Base-by-base conservation (phyloP, 2,113 vertebrate genomes). In the Trachemys scripta region DNA sequence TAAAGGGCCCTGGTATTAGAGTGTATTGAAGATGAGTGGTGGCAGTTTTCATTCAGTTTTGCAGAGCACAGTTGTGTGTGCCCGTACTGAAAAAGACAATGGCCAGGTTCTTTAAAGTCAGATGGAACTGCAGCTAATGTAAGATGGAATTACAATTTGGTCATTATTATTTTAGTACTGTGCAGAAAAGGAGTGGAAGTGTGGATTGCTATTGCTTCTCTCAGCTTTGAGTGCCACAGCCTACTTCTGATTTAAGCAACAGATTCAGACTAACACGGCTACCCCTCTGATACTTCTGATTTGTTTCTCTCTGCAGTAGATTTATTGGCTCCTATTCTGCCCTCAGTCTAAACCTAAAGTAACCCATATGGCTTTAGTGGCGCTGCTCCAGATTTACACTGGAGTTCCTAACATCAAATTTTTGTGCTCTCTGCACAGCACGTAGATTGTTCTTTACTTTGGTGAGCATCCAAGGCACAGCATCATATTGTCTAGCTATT, bases 111-210 rank as follows among this genome's bases (percentile, higher is more conserved):
- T 51, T 49, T 8, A 81, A 4, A 0, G 2, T 80, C 83, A 86
- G 80, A 82, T 62, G 56, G 92, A 94, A 82, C 69, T 20, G 1
- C 93, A 62, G 54, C 87, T 4, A 6, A 69, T 16, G 17, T 17
- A n/a, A 31, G 35, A 8, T 20, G 35, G 62, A n/a, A 35, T 95
- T 93, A 93, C 97, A 95, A 90, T 65, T 2, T 5, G 83, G 56
- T 89, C 95, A 90, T 95, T 97, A 90, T 72, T 89, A 92, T 78
- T 91, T 59, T 76, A 69, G 31, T 91, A 27, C 85, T 96, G 89
- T 88, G 82, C 50, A 90, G 90, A 85, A 92, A 95, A 94, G 65
- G 89, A 94, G 92, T 93, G 79, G 91, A 96, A 88, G 16, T 88
- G 85, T 97, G 91, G 75, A 78, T 97, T 84, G 45, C 95, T 90